Percentiles rank a stretch among this genome's conserved stretches.
Evolutionary conservation across 2,888 invertebrate genomes (phyloP).

Genomic region (Crossocerus cetratus): DNA sequence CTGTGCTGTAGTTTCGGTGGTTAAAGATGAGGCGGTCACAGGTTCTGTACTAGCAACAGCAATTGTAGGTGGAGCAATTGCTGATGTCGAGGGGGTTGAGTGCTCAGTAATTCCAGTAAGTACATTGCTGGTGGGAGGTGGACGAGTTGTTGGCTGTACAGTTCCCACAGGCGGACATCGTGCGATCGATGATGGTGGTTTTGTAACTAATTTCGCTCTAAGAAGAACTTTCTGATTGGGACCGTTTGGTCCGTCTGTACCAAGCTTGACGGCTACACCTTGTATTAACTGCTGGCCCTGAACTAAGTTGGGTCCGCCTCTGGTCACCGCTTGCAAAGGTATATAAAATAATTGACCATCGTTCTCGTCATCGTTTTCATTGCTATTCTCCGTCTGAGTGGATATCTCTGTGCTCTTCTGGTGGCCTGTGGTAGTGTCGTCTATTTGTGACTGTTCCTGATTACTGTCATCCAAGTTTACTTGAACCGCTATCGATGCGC

Average conservation of each 20-base stretch:
- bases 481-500: slow-evolving; percentile 79
- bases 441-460: slow-evolving; percentile 48
- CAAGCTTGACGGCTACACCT: slow-evolving; percentile 83
- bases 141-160: slow-evolving; percentile 79
- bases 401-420: slow-evolving; percentile 76
- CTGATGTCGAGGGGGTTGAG: slow-evolving; percentile 57
- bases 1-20: slow-evolving; percentile 27
- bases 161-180: slow-evolving; percentile 79
- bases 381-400: slow-evolving; percentile 76
- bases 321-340: slow-evolving; percentile 79
- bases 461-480: slow-evolving; percentile 78
- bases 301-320: slow-evolving; percentile 73
- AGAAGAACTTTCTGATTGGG: slow-evolving; percentile 81
- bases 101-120: slow-evolving; percentile 45
- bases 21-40: slow-evolving; percentile 25
- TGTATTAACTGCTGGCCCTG: slow-evolving; percentile 79
- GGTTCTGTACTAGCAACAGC: slow-evolving; percentile 14
- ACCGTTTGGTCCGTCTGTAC: slow-evolving; percentile 81
- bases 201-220: slow-evolving; percentile 82
- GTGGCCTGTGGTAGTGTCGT: slow-evolving; percentile 54
- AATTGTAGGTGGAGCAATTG: slow-evolving; percentile 12
- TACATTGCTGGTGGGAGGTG: slow-evolving; percentile 60
- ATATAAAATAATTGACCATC: slow-evolving; percentile 82
- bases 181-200: slow-evolving; percentile 77
- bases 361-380: slow-evolving; percentile 78